Evolutionary conservation across 2,113 vertebrate species (phyloP), one percentile per base, ranked within the genome.

Genomic region (Phrynosoma blainvillii): DNA sequence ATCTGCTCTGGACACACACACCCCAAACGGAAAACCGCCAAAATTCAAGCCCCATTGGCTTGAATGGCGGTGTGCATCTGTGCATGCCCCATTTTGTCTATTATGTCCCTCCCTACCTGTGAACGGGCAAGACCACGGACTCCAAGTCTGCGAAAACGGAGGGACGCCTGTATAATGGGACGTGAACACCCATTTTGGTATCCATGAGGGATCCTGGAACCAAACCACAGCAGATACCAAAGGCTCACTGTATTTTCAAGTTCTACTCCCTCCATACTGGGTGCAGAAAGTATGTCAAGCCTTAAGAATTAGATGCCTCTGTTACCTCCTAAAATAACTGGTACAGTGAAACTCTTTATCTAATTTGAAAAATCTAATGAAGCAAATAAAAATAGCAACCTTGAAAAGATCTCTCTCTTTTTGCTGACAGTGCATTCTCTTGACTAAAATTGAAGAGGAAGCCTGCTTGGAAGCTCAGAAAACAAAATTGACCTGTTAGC

Each of bases 401-500:
- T 90, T 92, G 91, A 88, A 92, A 87, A 77, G 27, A 65, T 66
- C 23, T 25, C 65, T 47, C 32, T 23, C 3, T 66, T 86, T 93
- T 92, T 92, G 76, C 70, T 85, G 78, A 68, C 76, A 85, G 1
- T 74, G 75, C 83, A 89, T n/a, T 91, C 80, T 91, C 74, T 86
- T 76, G 74, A 83, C 81, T 89, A 84, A 92, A 92, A 86, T 85
- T 0, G 0, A 86, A 92, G 87, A 27, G 30, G 36, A 90, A 89
- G 87, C 20, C 9, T 89, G 4, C 1, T 0, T 32, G 81, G 68
- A 9, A 90, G 77, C 62, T 91, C 30, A 70, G 77, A 86, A 89
- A 90, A 88, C 65, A 87, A 89, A 78, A 87, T 80, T 30, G 65
- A 84, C 88, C 92, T 90, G 23, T 93, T 93, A 92, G 82, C 87